Conservation (phyloP, 2,888 invertebrate species). For the Andrena haemorrhoa region DNA sequence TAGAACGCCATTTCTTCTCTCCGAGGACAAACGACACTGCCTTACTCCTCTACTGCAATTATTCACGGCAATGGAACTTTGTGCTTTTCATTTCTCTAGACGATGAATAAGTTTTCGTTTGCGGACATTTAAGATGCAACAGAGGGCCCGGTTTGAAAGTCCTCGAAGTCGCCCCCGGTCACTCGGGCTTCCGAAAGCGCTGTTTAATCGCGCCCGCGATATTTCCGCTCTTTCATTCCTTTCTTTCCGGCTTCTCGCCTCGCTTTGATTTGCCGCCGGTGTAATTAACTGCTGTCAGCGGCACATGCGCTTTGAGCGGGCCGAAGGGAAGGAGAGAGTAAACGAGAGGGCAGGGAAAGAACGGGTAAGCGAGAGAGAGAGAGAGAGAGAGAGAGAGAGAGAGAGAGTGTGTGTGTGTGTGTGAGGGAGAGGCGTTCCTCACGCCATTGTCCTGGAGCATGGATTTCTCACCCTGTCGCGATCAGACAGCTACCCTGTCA, state of each 20-base stretch:
- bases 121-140: neutral
- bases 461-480: constrained; percentile 50
- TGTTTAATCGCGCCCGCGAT: constrained; percentile 44
- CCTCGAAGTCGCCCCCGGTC: constrained; percentile 38
- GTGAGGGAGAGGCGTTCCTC: constrained; percentile 38
- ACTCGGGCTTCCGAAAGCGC: constrained; percentile 38
- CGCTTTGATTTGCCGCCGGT: constrained; percentile 64
- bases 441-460: constrained; percentile 35
- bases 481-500: constrained; percentile 51
- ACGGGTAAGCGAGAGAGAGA: constrained; percentile 27
- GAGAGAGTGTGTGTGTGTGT: too few species aligned
- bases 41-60: neutral
- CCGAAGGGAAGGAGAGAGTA: constrained; percentile 30
- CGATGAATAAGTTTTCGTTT: too few species aligned
- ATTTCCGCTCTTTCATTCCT: constrained; percentile 37
- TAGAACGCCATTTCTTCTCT: neutral
- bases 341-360: constrained; percentile 9
- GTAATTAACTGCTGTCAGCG: constrained; percentile 78
- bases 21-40: neutral
- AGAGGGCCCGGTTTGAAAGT: neutral
- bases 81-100: neutral
- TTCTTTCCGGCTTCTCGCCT: constrained; percentile 6
- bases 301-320: constrained; percentile 66
- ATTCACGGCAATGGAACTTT: neutral
- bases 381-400: constrained; percentile 29